Percentiles rank a stretch among this genome's conserved stretches.
Conservation (phyloP, 1,140 invertebrate genomes). For the Orius insidiosus region DNA sequence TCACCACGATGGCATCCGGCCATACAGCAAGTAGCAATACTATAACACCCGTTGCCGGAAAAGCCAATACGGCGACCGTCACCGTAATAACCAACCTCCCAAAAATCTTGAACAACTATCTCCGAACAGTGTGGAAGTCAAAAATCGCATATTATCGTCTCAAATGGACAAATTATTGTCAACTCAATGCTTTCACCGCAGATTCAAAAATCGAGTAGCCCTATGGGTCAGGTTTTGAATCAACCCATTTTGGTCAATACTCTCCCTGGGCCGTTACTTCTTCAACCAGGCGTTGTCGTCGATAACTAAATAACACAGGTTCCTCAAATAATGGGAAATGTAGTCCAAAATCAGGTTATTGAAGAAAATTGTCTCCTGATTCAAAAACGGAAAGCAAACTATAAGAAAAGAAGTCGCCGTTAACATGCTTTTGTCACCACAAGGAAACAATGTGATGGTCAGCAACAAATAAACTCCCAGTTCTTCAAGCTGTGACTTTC, state of each 20-base stretch:
- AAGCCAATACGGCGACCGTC: conserved; percentile 52
- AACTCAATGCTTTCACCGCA: conserved; percentile 18
- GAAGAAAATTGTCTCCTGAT: conserved; percentile 12
- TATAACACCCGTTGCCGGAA: conserved; percentile 57
- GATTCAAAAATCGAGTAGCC: conserved; percentile 28
- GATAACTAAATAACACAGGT: conserved; percentile 50
- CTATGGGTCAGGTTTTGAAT: conserved; percentile 44
- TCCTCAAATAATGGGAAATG: conserved; percentile 30
- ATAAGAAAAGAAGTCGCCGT: conserved; percentile 14
- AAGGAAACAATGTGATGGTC: conserved; percentile 28
- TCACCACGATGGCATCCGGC: conserved; percentile 59
- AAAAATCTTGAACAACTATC: conserved; percentile 12
- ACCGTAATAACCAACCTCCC: conserved; percentile 35
- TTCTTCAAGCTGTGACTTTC: conserved; percentile 48
- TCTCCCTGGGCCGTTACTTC: conserved; percentile 51
- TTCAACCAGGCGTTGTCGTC: conserved; percentile 52
- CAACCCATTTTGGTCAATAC: conserved; percentile 70
- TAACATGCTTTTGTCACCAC: conserved; percentile 43
- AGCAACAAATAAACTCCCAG: conserved; percentile 19
- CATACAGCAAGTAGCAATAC: conserved; percentile 54
- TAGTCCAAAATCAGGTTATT: conserved; percentile 23
- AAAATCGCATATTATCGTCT: conserved; percentile 43
- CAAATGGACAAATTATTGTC: conserved; percentile 54
- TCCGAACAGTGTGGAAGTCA: conserved; percentile 31
- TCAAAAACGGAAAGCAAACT: conserved; percentile 15